phyloP scores from a whole-genome alignment of 2,797 vertebrate species.

The Sebastes steindachneri region DNA sequence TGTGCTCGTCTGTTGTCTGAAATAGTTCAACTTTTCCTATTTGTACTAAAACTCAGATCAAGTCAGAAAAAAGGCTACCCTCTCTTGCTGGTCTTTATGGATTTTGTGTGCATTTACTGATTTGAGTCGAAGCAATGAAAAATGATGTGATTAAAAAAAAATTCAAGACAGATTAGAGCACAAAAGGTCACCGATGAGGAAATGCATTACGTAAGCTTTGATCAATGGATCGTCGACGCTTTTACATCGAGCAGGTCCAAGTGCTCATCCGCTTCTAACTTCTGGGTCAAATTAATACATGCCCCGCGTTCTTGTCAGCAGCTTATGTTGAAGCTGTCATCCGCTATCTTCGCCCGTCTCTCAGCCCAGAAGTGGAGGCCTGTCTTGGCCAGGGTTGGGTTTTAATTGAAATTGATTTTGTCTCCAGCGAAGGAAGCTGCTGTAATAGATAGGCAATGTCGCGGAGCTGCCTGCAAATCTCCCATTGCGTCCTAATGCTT shows the following conservation, averaged over 20 bases:
- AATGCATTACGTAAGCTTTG: slow-evolving; percentile 29
- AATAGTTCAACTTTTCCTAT: not conserved
- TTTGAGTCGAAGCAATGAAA: slow-evolving; percentile 1
- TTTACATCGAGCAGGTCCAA: not conserved
- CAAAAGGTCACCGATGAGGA: slow-evolving; percentile 31
- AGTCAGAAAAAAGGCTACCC: not conserved
- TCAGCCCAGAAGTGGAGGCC: slow-evolving; percentile 30
- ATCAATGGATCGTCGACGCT: slow-evolving; percentile 27
- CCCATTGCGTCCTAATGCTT: slow-evolving; percentile 42
- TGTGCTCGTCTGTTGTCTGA: not conserved
- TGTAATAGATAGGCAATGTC: slow-evolving; percentile 68
- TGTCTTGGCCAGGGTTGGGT: slow-evolving; percentile 42
- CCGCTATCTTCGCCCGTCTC: slow-evolving; percentile 36
- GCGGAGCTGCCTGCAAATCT: slow-evolving; percentile 44
- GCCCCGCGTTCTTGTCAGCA: slow-evolving; percentile 35
- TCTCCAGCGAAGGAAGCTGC: slow-evolving; percentile 63
- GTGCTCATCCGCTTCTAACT: slow-evolving; percentile 34
- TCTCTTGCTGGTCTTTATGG: not conserved
- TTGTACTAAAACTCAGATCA: not conserved
- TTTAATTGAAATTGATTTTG: slow-evolving; percentile 85
- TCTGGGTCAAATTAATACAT: slow-evolving; percentile 50
- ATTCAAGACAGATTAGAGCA: slow-evolving; percentile 10
- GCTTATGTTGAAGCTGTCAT: slow-evolving; percentile 48
- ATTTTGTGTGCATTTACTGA: slow-evolving; percentile 2
- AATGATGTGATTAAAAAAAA: slow-evolving; percentile 5